Conservation (phyloP, 2,888 invertebrate species). For the Ecliptopera silaceata region DNA sequence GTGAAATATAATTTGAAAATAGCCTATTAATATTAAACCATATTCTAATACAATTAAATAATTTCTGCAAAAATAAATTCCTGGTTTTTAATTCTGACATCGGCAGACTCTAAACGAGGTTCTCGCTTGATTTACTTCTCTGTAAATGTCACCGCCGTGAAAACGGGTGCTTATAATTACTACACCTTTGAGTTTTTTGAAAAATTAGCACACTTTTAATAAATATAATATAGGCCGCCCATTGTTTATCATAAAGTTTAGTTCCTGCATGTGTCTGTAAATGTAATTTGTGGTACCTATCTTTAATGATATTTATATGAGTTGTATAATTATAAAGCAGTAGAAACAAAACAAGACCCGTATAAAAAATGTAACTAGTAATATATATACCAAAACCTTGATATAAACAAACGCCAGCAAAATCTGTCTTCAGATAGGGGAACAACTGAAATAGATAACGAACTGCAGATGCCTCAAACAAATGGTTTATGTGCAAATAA, state of each 20-base stretch:
- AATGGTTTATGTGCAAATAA: conserved; percentile 22
- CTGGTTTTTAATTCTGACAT: conserved; percentile 10
- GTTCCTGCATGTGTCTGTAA: no score
- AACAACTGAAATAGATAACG: conserved; percentile 17
- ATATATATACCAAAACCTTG: conserved; percentile 5
- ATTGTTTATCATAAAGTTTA: not conserved
- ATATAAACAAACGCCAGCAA: conserved; percentile 17
- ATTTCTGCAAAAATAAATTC: no score
- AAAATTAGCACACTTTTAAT: not conserved
- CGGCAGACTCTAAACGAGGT: conserved; percentile 16
- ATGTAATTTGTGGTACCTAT: no score
- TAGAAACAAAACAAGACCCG: conserved; percentile 19
- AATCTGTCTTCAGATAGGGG: conserved; percentile 14
- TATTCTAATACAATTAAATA: no score
- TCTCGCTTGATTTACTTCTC: conserved; percentile 21
- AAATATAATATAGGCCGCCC: no score
- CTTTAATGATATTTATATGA: no score
- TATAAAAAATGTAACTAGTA: conserved; percentile 16
- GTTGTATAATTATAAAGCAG: no score
- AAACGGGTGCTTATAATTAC: conserved; percentile 33
- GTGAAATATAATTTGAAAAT: no score
- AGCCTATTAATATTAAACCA: no score
- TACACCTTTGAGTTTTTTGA: conserved; percentile 37
- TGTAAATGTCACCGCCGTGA: conserved; percentile 25
- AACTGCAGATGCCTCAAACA: conserved; percentile 24